These are phyloP conservation scores for Macropis europaea DNA, from an alignment of 2,888 invertebrate genomes.

Conservation along the genomic window DNA sequence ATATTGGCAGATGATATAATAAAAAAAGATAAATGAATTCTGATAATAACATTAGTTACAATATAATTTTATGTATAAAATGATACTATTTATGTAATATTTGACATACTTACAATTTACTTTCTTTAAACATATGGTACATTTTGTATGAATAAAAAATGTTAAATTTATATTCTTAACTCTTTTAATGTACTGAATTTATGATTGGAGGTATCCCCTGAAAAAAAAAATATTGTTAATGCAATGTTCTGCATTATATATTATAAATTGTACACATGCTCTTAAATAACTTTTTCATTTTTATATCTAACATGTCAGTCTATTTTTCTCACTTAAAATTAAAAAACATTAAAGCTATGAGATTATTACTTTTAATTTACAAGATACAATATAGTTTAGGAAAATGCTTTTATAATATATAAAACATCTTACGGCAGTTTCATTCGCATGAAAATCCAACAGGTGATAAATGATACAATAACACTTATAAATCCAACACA, in stretches of 20 bases:
- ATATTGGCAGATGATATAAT: too few relatives aligned
- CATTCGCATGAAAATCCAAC: constrained; percentile 99
- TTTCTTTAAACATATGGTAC: not conserved
- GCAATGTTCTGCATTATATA: constrained; percentile 3
- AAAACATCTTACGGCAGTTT: constrained; percentile 88
- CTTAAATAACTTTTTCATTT: not conserved
- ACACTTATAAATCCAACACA: constrained; percentile 96
- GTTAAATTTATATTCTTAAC: not conserved
- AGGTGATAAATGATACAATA: constrained; percentile 95
- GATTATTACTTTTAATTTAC: not conserved
- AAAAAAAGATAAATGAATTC: too few relatives aligned
- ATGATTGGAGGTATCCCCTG: constrained; percentile 78
- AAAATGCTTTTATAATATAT: not conserved
- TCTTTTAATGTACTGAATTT: constrained; percentile 34
- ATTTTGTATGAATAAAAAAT: not conserved
- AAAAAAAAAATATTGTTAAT: constrained; percentile 43
- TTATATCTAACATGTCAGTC: not conserved
- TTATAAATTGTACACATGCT: not conserved
- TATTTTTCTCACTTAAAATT: not conserved
- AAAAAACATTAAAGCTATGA: not conserved
- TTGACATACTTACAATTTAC: too few relatives aligned
- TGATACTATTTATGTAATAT: too few relatives aligned
- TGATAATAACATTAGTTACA: too few relatives aligned
- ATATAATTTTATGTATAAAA: too few relatives aligned
- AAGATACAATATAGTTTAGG: not conserved